Evolutionary conservation across 2,113 vertebrate species (phyloP).

Genomic region (Takifugu bimaculatus): DNA sequence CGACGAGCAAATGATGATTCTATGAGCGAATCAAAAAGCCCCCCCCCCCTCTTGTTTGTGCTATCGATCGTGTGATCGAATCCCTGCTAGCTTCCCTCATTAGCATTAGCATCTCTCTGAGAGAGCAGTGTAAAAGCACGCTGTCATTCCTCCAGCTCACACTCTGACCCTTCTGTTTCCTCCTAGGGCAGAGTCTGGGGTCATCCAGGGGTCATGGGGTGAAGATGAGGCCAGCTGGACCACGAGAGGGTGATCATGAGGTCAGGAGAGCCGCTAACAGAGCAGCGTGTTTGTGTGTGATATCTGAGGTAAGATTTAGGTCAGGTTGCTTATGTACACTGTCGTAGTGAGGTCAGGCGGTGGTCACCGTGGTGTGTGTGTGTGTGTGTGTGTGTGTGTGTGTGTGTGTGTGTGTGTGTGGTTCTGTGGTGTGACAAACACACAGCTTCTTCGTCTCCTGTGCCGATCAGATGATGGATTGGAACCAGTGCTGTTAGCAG

Average conservation of each 20-base stretch:
- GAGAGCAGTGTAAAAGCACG: too few relatives aligned
- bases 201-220: conserved; percentile 76
- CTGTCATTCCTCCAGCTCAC: background rate
- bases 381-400: background rate
- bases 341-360: conserved; percentile 60
- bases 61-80: background rate
- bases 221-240: conserved; percentile 77
- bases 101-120: background rate
- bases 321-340: conserved; percentile 62
- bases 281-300: conserved; percentile 33
- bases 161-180: conserved; percentile 29
- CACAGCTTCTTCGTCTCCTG: conserved; percentile 3
- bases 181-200: conserved; percentile 51
- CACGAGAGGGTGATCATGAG: conserved; percentile 62
- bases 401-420: too few relatives aligned
- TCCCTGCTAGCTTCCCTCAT: background rate
- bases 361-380: conserved; percentile 63
- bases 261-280: conserved; percentile 57
- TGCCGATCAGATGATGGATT: conserved; percentile 41
- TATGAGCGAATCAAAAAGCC: too few relatives aligned
- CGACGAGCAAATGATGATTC: too few relatives aligned
- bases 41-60: too few relatives aligned
- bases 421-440: background rate
- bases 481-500: conserved; percentile 24
- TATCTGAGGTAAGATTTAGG: conserved; percentile 71